A percentile compares a stretch with the other conserved stretches of the same genome.
Evolutionary conservation across 2,797 vertebrate species (phyloP).

Genomic region (Spinibarbus caldwelli): DNA sequence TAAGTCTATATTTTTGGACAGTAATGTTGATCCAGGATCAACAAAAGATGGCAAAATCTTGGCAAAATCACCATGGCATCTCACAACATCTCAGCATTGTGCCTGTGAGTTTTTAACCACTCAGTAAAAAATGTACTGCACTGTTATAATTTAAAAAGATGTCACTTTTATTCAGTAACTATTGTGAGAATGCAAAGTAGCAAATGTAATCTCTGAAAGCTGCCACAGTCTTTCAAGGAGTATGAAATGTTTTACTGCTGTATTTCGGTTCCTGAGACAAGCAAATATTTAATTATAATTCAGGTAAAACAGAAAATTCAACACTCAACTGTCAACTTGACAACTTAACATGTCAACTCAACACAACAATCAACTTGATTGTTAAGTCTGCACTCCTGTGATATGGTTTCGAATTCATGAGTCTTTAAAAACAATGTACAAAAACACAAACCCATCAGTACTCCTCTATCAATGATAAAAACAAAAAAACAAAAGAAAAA

Average conservation of each 20-base stretch:
- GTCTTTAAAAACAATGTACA: constrained; percentile 3
- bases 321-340: not conserved
- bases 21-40: too few species aligned
- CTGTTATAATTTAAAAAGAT: not conserved
- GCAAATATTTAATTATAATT: constrained; percentile 2
- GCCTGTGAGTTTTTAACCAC: not conserved
- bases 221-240: not conserved
- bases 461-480: constrained; percentile 1
- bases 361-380: constrained; percentile 7
- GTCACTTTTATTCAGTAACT: constrained; percentile 8
- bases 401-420: not conserved
- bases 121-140: not conserved
- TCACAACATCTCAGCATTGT: not conserved
- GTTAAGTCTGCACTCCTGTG: not conserved
- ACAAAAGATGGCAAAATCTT: too few species aligned
- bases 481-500: not conserved
- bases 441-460: constrained; percentile 10
- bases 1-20: too few species aligned
- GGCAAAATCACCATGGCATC: not conserved
- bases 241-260: not conserved
- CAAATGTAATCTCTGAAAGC: not conserved
- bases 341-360: too few species aligned
- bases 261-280: constrained; percentile 30
- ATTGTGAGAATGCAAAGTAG: not conserved
- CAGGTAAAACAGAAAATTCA: not conserved